Conservation (phyloP, 2,113 vertebrate genomes). For the Albula goreensis region DNA sequence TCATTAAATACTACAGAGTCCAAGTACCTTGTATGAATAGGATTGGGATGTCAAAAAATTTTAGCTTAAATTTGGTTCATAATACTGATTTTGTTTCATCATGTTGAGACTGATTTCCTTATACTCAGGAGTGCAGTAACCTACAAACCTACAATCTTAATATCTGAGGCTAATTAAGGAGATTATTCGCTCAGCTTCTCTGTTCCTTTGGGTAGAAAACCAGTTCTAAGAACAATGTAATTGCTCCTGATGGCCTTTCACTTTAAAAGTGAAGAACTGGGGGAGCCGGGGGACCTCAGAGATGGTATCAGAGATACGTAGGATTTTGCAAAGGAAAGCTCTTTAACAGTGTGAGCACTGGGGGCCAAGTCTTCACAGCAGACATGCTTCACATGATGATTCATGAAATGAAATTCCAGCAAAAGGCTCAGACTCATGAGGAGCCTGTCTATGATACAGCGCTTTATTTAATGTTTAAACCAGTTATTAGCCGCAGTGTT, state of each 20-base stretch:
- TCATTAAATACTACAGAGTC: neutral
- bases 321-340: neutral
- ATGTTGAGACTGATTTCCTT: neutral
- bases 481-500: neutral
- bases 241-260: slow-evolving; percentile 36
- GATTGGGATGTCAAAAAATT: neutral
- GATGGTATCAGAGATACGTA: neutral
- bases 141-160: slow-evolving; percentile 32
- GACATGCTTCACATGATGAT: slow-evolving; percentile 5
- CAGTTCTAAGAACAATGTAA: slow-evolving; percentile 46
- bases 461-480: neutral
- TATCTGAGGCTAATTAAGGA: slow-evolving; percentile 47
- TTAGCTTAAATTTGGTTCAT: neutral
- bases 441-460: neutral
- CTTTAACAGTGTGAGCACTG: neutral
- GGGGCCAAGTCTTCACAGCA: neutral
- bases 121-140: slow-evolving; percentile 17
- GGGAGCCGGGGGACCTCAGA: neutral
- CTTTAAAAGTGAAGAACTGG: neutral
- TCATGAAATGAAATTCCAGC: neutral
- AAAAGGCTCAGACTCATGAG: neutral
- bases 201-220: slow-evolving; percentile 48
- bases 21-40: neutral
- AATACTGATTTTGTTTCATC: slow-evolving; percentile 3
- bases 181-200: slow-evolving; percentile 23